These are phyloP conservation scores for Gonioctena quinquepunctata DNA, from an alignment of 1,140 invertebrate genomes.

Conservation along the genomic window DNA sequence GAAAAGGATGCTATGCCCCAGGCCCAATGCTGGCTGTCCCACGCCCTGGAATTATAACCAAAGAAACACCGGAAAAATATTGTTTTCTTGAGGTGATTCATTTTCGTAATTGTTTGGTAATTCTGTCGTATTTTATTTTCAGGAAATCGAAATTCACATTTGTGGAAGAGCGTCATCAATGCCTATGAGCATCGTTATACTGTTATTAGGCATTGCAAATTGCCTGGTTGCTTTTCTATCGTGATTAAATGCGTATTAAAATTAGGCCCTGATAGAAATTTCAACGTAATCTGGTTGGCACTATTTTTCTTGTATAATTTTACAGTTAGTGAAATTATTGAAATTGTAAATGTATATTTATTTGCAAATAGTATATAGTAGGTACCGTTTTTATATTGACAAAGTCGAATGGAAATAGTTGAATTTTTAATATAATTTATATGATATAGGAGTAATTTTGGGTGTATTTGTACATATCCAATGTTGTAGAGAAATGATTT, in stretches of 20 bases:
- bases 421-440: slow-evolving; percentile 52
- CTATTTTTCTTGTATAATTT: slow-evolving; percentile 42
- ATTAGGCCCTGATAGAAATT: slow-evolving; percentile 25
- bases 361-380: slow-evolving; percentile 28
- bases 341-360: slow-evolving; percentile 28
- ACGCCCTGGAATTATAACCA: no score
- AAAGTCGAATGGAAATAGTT: slow-evolving; percentile 46
- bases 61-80: no score
- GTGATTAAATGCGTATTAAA: slow-evolving; percentile 33
- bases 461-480: slow-evolving; percentile 48
- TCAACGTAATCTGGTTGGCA: slow-evolving; percentile 2
- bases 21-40: no score
- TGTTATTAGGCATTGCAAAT: slow-evolving; percentile 36
- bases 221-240: slow-evolving; percentile 38
- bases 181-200: slow-evolving; percentile 23
- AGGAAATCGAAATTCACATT: slow-evolving; percentile 75
- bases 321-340: slow-evolving; percentile 22
- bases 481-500: slow-evolving; percentile 32
- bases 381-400: slow-evolving; percentile 29
- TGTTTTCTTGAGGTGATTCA: no score
- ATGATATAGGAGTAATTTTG: slow-evolving; percentile 46
- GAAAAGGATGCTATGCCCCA: no score
- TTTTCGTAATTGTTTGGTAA: no score
- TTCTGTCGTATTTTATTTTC: no score
- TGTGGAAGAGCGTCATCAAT: slow-evolving; percentile 61